Base-by-base conservation (phyloP, 2,113 vertebrate genomes). In the Oryzias celebensis region DNA sequence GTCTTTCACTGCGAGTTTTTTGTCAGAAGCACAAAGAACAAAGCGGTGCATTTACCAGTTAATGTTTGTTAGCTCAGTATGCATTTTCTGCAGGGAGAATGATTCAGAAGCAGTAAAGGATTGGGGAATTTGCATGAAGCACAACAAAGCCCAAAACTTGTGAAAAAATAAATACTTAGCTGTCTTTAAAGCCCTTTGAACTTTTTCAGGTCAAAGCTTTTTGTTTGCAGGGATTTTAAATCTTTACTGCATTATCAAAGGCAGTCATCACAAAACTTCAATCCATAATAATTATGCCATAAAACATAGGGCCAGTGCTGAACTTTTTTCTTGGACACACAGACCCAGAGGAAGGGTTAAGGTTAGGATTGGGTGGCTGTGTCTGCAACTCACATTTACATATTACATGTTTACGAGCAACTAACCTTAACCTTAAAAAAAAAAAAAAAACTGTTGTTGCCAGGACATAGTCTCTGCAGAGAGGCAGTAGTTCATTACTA, bases 171-270 rank as follows among this genome's bases (percentile, higher is more conserved):
- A 72, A 52, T 42, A 86, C 75, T 58, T 75, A 68, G 65, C 75
- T 71, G 73, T 75, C 49, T 43, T 70, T 68, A 69, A 53, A 74
- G 85, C 67, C 60, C 13, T 71, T 45, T 68, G 75, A 53, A 73
- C 49, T 62, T 80, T 86, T 85, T 24, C 3, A 75, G 72, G 82
- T 80, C 17, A 1, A 52, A 67, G 52, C 24, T 23, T 69, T 78
- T 65, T 50, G 57, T 42, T 74, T 24, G n/a, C 52, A 67, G n/a
- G 66, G 15, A 58, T 68, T 78, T 62, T 55, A 42, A 82, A 68
- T 60, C 50, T 47, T 56, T 50, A 26, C 65, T 71, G 64, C 28
- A 8, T 24, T 22, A 24, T 62, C 24, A 73, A 62, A 36, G 71
- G 58, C 54, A 64, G 45, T 75, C n/a, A 43, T 43, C 60, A 50